Conservation (phyloP, 2,113 vertebrate species). For the Daphoenositta chrysoptera region DNA sequence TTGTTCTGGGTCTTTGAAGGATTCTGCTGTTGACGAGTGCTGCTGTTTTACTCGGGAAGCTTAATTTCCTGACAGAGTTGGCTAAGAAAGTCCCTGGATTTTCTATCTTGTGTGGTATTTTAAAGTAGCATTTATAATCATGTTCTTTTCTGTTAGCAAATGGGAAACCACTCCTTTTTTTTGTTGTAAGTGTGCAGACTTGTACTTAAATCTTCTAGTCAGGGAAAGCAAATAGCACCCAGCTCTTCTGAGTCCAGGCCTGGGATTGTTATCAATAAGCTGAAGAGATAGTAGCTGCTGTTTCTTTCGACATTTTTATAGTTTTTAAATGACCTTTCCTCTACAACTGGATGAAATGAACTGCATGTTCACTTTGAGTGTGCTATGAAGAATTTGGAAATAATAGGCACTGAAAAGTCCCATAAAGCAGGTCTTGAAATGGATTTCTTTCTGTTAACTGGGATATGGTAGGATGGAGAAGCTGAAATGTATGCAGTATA, state of each 20-base stretch:
- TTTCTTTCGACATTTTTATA: background rate
- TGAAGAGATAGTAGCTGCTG: background rate
- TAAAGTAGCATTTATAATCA: slow-evolving; percentile 9
- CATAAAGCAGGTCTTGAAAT: slow-evolving; percentile 17
- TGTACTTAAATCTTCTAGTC: background rate
- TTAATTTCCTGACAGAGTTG: background rate
- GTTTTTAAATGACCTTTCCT: slow-evolving; percentile 3
- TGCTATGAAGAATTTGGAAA: slow-evolving; percentile 11
- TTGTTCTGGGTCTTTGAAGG: slow-evolving; percentile 28
- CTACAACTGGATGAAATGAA: slow-evolving; percentile 11
- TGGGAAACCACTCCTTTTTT: background rate
- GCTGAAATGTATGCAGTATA: background rate
- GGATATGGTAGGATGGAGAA: slow-evolving; percentile 4
- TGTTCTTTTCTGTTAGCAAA: background rate
- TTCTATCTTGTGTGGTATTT: background rate
- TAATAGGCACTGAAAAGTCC: slow-evolving; percentile 35
- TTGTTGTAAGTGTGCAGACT: background rate
- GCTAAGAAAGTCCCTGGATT: slow-evolving; percentile 14
- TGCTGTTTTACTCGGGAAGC: background rate
- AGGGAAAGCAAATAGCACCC: background rate
- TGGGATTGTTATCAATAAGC: background rate
- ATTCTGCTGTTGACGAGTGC: background rate
- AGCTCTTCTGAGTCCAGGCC: background rate
- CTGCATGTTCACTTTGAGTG: background rate
- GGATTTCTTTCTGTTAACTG: slow-evolving; percentile 25